Evolutionary conservation across 2,797 vertebrate genomes (phyloP), one percentile per base, ranked within the genome.

Genomic region (Sebastes oblongus): DNA sequence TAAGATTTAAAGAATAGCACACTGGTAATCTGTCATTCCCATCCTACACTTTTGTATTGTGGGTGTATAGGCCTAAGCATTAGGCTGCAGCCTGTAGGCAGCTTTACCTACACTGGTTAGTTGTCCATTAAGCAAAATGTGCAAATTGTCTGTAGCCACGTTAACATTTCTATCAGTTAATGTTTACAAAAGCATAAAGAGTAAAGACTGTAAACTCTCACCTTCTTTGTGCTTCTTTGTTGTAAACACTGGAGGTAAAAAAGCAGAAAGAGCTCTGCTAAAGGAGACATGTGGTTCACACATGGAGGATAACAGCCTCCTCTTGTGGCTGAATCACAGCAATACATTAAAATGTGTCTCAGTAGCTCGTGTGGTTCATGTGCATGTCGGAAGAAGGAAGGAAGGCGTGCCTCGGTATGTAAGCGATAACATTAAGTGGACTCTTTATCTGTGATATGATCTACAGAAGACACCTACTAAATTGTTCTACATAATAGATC

Each of bases 251-350:
- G 8, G 14, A 62, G 10, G 42, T 4, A 6, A 22, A 14, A 39
- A 12, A 29, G 42, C 36, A 64, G 72, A 69, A 42, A 42, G 68
- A 74, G 78, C 24, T 74, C 66, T 67, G 32, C 36, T 46, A 24
- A 3, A 3, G 6, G 52, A 25, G 2, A 7, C 24, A 16, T 5
- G n/a, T 6, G 8, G 34, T 42, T 8, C 36, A 16, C 20, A 75
- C 59, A 10, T 18, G 67, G 75, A 36, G 52, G 84, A 50, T 34
- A 69, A 88, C 84, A 94, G 88, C 90, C 1, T 8, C 92, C 81
- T 59, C 92, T 86, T 64, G 92, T 92, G 94, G 92, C 24, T 18
- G 10, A 29, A 67, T 14, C 1, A 10, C 6, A 55, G 22, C 56
- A 71, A 4, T 73, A 59, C 81, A 86, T 60, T 16, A 8, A 8